phyloP scores from a whole-genome alignment of 2,888 invertebrate species.

The Amphipoea oculea region DNA sequence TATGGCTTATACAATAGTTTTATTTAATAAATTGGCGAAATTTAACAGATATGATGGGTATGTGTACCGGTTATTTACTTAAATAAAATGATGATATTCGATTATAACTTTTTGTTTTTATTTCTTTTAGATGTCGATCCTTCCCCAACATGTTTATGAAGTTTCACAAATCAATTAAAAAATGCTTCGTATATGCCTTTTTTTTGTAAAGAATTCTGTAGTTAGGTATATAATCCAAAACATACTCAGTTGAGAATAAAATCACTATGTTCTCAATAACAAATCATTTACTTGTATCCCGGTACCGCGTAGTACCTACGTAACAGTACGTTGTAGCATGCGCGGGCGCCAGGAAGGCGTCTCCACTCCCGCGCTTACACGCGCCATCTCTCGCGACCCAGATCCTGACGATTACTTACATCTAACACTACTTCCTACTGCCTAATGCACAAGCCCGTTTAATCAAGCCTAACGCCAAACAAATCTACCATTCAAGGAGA shows the following conservation, averaged over 20 bases:
- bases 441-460: slow-evolving; percentile 71
- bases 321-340: slow-evolving; percentile 18
- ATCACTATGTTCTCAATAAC: background rate
- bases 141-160: background rate
- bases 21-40: background rate
- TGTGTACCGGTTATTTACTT: background rate
- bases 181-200: background rate
- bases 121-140: background rate
- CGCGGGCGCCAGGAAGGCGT: slow-evolving; percentile 79
- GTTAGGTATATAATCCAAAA: too few relatives aligned
- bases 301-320: slow-evolving; percentile 4
- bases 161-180: background rate
- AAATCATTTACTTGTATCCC: slow-evolving; percentile 16
- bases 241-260: background rate
- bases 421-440: slow-evolving; percentile 74
- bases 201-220: background rate
- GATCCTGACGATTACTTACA: slow-evolving; percentile 76
- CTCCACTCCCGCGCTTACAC: slow-evolving; percentile 72
- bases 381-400: slow-evolving; percentile 75
- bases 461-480: slow-evolving; percentile 59
- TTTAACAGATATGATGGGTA: background rate
- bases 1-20: background rate
- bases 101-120: background rate
- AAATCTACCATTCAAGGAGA: slow-evolving; percentile 40
- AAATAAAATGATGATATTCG: background rate